Evolutionary conservation across 1,140 invertebrate species (phyloP), one percentile per base, ranked within the genome.

Genomic region (Aphelenchoides besseyi): DNA sequence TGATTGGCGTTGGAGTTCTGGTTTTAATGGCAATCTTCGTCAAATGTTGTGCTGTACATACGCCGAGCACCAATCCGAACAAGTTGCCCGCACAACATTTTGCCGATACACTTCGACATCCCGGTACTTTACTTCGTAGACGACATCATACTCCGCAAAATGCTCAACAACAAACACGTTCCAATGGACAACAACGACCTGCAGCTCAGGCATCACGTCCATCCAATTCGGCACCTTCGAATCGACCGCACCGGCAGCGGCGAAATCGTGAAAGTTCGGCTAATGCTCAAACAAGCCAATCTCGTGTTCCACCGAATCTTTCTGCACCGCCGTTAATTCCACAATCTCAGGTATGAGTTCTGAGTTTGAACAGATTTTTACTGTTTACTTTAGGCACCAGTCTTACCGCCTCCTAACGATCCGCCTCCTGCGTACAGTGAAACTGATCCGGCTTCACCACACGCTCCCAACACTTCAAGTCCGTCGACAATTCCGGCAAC

Each of bases 21-120:
- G 91, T 98, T 79, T 90, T 98, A 5, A 98, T 98, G 95, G 95
- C 92, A 29, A 86, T 94, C n/a, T 98, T 99, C 86, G 97, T 99
- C 78, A 97, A 98, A 85, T 96, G 95, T 84, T 98, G 95, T 87
- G 95, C 96, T 16, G 95, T 98, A 63, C 95, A 98, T 85, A 98
- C 96, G 52, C 96, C 96, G 23, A 96, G 30, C 5, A 81, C 79
- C 3, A 81, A 81, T 74, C 79, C 79, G n/a, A 80, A 81, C 36
- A 81, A 80, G 57, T 32, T 80, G 16, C 81, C 82, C 5, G 82
- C 82, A 2, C 79, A 82, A 23, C 74, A 77, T 54, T 72, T 83
- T 52, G 75, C 82, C 23, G 81, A 83, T 33, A 83, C 82, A 0
- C 74, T 83, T 1, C 72, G 82, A 3, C 80, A 83, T 48, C 82